A percentile compares a stretch with the other conserved stretches of the same genome.
These are phyloP conservation scores for Campoletis sonorensis DNA, from an alignment of 1,140 invertebrate genomes.

Conservation along the genomic window DNA sequence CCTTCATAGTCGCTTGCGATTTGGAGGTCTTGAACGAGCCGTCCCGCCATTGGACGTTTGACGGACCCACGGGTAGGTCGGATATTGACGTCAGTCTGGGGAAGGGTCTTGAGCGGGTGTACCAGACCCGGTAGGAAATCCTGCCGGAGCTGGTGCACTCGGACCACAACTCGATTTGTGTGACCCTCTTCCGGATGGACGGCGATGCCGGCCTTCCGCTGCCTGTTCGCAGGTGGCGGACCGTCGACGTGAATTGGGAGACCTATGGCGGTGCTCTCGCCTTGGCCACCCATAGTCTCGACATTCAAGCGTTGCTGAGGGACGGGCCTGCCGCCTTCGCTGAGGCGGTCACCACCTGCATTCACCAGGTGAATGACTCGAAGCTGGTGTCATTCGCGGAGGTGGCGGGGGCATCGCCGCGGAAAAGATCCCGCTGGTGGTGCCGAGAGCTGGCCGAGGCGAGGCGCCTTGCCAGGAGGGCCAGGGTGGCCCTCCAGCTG, in stretches of 20 bases:
- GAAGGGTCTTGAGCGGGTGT: constrained; percentile 14
- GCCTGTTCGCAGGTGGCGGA: constrained; percentile 9
- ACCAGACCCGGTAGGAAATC: background rate
- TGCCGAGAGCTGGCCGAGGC: background rate
- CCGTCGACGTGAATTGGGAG: background rate
- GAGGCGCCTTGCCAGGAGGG: background rate
- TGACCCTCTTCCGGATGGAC: constrained; percentile 13
- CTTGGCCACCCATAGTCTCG: background rate
- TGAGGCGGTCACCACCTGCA: background rate
- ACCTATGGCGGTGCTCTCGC: background rate
- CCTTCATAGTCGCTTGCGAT: constrained; percentile 14
- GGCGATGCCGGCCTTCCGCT: background rate
- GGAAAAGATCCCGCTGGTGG: too few relatives aligned
- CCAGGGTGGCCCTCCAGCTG: too few relatives aligned
- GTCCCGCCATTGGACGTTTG: constrained; percentile 16
- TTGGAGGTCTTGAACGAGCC: constrained; percentile 45
- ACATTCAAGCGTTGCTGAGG: background rate
- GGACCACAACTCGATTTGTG: background rate
- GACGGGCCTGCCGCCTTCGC: background rate
- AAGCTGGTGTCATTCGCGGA: too few relatives aligned
- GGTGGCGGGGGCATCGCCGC: background rate
- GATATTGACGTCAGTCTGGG: constrained; percentile 45
- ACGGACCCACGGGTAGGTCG: constrained; percentile 43
- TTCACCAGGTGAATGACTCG: background rate
- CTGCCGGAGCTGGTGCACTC: constrained; percentile 9